Evolutionary conservation across 2,113 vertebrate species (phyloP), one percentile per base, ranked within the genome.

Genomic region (Syngnathus scovelli): DNA sequence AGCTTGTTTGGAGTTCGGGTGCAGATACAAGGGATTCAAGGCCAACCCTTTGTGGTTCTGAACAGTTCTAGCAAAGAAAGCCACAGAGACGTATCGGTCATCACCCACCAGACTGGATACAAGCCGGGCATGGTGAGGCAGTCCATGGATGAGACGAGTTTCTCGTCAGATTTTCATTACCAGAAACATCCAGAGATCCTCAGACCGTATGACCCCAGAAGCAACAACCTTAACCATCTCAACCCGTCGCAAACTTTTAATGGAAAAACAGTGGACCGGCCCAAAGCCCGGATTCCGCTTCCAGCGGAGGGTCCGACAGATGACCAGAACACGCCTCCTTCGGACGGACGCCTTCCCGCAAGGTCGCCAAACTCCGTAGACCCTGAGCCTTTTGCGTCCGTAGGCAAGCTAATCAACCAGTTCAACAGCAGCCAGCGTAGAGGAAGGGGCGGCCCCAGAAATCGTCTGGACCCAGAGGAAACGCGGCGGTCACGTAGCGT

Each of bases 21-120:
- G 61, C 91, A 93, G 72, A 93, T 99, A 10, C 96, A 98, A 77
- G 95, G 95, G 11, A 93, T 97, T 0, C 92, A 94, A 74, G 96
- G 96, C 13, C 95, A 94, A 73, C 95, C 96, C 1, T 98, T 92
- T 55, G 93, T 98, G 64, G 92, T 99, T 19, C 85, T 99, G 76
- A 98, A 98, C 78, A 94, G 92, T 65, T 87, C 93, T 0, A 92
- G 92, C 90, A 69, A 87, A 54, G 90, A 92, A 70, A 81, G 39
- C 69, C 85, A 78, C 58, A 69, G 67, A 56, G 87, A 89, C 8
- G 39, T 86, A 48, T 85, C 88, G 11, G 85, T 85, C 19, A 79
- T 85, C 48, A 78, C 85, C 48, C 86, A 85, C 70, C 87, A 89
- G 77, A 61, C 76, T 0, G 87, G 87, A 15, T 83, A 85, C 69